phyloP scores from a whole-genome alignment of 2,113 vertebrate species.

The Lasiurus borealis region DNA sequence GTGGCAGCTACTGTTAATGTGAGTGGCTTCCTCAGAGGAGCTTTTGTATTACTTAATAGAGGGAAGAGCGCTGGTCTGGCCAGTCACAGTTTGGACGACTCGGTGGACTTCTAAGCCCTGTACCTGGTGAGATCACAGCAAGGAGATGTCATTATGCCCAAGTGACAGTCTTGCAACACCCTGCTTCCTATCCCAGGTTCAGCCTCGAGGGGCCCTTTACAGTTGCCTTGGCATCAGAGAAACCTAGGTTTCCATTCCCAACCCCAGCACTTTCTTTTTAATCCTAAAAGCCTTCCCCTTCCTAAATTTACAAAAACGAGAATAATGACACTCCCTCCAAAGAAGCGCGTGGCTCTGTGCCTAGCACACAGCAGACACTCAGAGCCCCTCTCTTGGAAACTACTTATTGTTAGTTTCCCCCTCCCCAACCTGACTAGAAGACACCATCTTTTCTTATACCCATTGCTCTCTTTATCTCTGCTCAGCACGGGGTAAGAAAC shows the following conservation, averaged over 20 bases:
- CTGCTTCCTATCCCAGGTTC: neutral
- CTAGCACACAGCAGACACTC: neutral
- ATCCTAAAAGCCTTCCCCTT: neutral
- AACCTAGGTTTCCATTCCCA: neutral
- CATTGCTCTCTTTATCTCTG: neutral
- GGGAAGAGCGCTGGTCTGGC: neutral
- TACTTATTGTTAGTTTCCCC: neutral
- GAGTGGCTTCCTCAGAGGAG: neutral
- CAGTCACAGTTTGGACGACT: neutral
- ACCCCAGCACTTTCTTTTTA: neutral
- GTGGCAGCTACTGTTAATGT: rapidly evolving
- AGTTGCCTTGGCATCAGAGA: neutral
- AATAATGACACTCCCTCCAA: neutral
- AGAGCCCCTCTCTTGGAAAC: no score
- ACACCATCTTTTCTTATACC: neutral
- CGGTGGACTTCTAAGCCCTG: rapidly evolving
- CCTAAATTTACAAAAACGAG: neutral
- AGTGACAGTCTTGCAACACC: neutral
- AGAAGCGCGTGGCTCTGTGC: neutral
- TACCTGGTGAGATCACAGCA: neutral
- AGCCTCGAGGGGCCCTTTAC: neutral
- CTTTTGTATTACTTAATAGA: rapidly evolving
- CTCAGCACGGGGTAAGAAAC: neutral
- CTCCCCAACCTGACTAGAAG: neutral
- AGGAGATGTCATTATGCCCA: neutral